phyloP scores from a whole-genome alignment of 2,113 vertebrate genomes.

The Rhizomys pruinosus region DNA sequence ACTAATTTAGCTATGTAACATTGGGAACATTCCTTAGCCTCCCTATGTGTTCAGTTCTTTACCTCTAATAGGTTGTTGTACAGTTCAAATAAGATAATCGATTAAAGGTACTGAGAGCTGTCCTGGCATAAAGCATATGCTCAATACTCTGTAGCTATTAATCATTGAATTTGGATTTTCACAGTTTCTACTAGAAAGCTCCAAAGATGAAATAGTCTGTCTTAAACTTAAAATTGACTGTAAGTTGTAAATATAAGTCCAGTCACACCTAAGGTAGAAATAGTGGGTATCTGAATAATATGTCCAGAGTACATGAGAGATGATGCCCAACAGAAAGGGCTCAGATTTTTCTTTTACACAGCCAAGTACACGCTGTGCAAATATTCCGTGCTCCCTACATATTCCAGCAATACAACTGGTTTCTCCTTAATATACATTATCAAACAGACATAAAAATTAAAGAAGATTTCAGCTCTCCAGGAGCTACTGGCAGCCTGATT shows the following conservation, averaged over 20 bases:
- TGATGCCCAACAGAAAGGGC: not conserved
- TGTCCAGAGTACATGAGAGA: not conserved
- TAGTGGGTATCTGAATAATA: not conserved
- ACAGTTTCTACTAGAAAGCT: not conserved
- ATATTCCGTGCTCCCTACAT: accelerated
- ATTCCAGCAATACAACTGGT: not conserved
- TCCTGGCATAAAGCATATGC: not conserved
- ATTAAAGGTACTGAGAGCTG: not conserved
- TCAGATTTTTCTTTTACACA: not conserved
- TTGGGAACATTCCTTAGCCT: not conserved
- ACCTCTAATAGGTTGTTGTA: not conserved
- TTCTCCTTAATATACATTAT: not conserved
- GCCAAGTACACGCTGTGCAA: not conserved
- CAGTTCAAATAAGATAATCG: not conserved
- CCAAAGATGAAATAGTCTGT: not conserved
- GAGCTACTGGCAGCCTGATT: not conserved
- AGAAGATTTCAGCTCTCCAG: not conserved
- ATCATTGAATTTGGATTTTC: not conserved
- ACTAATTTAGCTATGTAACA: not conserved
- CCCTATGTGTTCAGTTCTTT: not conserved
- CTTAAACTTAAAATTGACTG: constrained; percentile 24
- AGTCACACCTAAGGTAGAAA: not conserved
- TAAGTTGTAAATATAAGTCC: not conserved
- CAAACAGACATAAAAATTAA: not conserved
- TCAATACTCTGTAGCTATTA: not conserved